phyloP scores from a whole-genome alignment of 2,888 invertebrate species.

The Perithous albicinctus region DNA sequence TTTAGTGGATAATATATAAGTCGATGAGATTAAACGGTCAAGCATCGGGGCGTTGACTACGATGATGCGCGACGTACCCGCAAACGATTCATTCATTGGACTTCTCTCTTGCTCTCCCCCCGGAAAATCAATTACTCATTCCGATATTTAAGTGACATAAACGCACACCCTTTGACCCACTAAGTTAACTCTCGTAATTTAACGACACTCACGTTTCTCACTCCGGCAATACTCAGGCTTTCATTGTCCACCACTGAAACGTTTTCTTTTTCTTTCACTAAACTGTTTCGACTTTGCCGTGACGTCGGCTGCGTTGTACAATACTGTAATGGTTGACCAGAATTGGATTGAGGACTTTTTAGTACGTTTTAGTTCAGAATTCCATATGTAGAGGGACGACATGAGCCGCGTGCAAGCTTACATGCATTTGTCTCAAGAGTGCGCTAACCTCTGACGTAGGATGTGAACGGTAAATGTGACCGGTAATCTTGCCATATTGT shows the following conservation, averaged over 20 bases:
- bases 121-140: conserved; percentile 47
- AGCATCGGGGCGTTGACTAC: conserved; percentile 16
- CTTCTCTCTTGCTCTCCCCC: neutral
- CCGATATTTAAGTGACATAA: neutral
- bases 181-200: conserved; percentile 58
- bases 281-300: conserved; percentile 21
- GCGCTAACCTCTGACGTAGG: no score
- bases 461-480: no score
- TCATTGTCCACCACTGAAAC: conserved; percentile 63
- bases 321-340: neutral
- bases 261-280: conserved; percentile 32
- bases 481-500: no score
- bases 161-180: conserved; percentile 27
- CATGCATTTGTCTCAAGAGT: no score
- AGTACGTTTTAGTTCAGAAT: neutral
- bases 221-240: conserved; percentile 65
- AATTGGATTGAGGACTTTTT: no score
- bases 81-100: conserved; percentile 9
- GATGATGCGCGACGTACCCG: conserved; percentile 30
- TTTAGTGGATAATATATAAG: neutral
- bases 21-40: neutral
- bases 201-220: conserved; percentile 79
- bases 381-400: neutral
- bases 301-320: conserved; percentile 37
- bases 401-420: no score